phyloP scores from a whole-genome alignment of 1,140 invertebrate species.

The Teleogryllus occipitalis region DNA sequence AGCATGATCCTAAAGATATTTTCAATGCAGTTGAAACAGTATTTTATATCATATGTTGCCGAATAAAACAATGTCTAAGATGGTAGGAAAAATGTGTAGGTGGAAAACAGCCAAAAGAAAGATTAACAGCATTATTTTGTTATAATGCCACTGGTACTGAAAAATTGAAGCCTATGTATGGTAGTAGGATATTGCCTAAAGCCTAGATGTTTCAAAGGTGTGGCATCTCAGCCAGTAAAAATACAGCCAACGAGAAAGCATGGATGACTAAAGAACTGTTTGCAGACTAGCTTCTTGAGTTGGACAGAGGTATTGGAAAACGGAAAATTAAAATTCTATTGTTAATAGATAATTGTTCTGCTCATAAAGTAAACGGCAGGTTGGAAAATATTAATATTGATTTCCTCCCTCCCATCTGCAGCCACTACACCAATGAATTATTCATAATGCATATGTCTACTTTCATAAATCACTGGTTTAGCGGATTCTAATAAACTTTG shows the following conservation, averaged over 20 bases:
- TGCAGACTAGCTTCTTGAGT: constrained; percentile 11
- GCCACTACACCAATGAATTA: too few species aligned
- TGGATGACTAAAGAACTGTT: constrained; percentile 18
- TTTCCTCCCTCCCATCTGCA: too few species aligned
- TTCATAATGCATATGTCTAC: too few species aligned
- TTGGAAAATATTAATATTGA: too few species aligned
- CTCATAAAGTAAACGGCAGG: too few species aligned
- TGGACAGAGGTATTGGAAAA: too few species aligned
- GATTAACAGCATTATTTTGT: constrained; percentile 14
- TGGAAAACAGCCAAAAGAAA: constrained; percentile 12
- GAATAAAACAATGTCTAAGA: background rate
- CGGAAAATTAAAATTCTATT: too few species aligned
- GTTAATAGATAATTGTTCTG: too few species aligned
- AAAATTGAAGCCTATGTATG: constrained; percentile 15
- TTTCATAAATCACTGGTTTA: too few species aligned
- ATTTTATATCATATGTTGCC: background rate
- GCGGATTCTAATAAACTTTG: too few species aligned
- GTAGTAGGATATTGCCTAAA: background rate
- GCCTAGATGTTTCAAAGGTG: constrained; percentile 7
- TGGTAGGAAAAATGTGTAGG: constrained; percentile 5
- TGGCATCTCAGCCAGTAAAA: constrained; percentile 9
- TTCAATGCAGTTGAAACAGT: constrained; percentile 11
- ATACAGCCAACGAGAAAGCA: constrained; percentile 6
- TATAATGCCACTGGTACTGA: constrained; percentile 12
- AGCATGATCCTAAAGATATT: background rate